Evolutionary conservation across 1,140 invertebrate species (phyloP).

Genomic region (Camponotus pennsylvanicus): DNA sequence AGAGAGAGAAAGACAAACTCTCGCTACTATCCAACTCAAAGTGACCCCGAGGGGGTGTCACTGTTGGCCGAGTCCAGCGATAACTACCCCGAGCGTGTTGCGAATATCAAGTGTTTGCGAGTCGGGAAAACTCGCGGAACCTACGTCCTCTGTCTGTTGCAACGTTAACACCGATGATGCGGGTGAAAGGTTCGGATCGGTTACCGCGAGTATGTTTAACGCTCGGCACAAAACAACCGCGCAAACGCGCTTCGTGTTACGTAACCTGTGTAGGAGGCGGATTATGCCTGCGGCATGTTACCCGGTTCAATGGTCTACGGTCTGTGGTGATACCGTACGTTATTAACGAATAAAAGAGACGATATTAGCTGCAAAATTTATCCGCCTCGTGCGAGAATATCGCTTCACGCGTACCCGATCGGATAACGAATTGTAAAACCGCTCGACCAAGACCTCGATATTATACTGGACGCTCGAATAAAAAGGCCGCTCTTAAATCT

Average conservation of each 20-base stretch:
- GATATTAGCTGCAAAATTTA: constrained; percentile 45
- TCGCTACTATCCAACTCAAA: not conserved
- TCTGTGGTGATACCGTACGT: constrained; percentile 15
- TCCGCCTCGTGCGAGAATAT: constrained; percentile 24
- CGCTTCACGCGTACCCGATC: not conserved
- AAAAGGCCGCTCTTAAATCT: constrained; percentile 5
- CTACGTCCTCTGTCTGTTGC: not conserved
- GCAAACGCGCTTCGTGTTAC: constrained; percentile 18
- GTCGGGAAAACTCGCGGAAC: constrained; percentile 15
- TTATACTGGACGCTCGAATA: not conserved
- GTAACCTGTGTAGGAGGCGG: constrained; percentile 8
- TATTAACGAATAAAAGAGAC: constrained; percentile 56
- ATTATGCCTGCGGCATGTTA: not conserved
- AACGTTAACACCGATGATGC: constrained; percentile 10
- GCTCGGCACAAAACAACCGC: not conserved
- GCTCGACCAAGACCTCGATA: constrained; percentile 23
- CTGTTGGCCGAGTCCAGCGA: constrained; percentile 4
- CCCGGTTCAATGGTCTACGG: constrained; percentile 26
- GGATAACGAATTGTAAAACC: constrained; percentile 34
- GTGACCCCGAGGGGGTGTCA: not conserved
- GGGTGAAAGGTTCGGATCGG: constrained; percentile 31
- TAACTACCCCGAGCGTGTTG: constrained; percentile 30
- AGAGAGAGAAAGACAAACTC: too few relatives aligned
- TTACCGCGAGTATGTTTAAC: constrained; percentile 31
- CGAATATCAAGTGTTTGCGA: constrained; percentile 29